Evolutionary conservation across 1,140 invertebrate genomes (phyloP), one percentile per base, ranked within the genome.

Genomic region (Bombus superbus): DNA sequence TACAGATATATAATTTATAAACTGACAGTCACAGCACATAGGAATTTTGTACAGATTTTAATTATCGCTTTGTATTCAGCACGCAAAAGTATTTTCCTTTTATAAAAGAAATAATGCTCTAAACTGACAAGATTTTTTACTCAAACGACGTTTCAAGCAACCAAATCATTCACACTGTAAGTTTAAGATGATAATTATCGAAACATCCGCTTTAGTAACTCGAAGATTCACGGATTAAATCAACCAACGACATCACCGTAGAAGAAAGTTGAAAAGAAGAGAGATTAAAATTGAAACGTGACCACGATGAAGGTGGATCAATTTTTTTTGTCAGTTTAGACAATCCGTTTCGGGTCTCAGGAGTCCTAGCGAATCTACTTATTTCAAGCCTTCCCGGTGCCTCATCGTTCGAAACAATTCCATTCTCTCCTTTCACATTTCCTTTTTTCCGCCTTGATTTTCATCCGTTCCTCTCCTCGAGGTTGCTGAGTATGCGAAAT

Each of bases 401-500:
- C 5, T 22, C 10, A 6, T 18, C n/a, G 66, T 72, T 57, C 42
- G 35, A 79, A 79, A 79, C 59, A 79, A 64, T 81, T 47, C n/a
- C 79, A 42, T 53, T 44, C 10, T 38, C 25, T 11, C 25, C 44
- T 40, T 25, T 28, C n/a, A 18, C n/a, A 66, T n/a, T 53, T 28
- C 44, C 59, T n/a, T 59, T 42, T n/a, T 71, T 40, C 10, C 22
- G 28, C 35, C 74, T 42, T 3, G 9, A 38, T 42, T 68, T 44
- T 57, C 57, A 66, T 59, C 42, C 35, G 42, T 47, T 32, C 15
- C 53, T 40, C 22, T 57, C 28, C 13, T 47, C 11, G 57, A 57
- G 47, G 64, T 40, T 42, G 82, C 82, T 83, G 82, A 77, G 47
- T 28, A 77, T 74, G 74, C 74, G 82, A 78, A 78, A 78, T 57